Base-by-base conservation (phyloP, 2,888 invertebrate genomes). In the Lasioglossum lativentre region DNA sequence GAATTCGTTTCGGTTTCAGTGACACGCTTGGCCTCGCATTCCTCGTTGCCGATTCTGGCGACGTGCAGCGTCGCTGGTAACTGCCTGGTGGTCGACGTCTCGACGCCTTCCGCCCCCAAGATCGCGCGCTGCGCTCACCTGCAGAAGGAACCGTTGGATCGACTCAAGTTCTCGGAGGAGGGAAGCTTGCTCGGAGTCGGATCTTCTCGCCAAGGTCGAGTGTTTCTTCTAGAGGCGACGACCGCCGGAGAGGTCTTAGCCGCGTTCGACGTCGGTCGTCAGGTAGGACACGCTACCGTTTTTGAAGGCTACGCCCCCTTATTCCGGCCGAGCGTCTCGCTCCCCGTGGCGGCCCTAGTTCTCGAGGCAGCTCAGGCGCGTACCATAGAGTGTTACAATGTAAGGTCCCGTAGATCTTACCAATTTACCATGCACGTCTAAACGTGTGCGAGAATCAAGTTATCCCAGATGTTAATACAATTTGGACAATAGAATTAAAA, bases 141-240 rank as follows among this genome's bases (percentile, higher is more conserved):
- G 56, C 89, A 90, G 23, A 82, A 77, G 72, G 79, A 91, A 23
- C 47, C 90, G 0, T 83, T 94, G 63, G 85, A 93, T 27, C 89
- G 40, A 45, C 84, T 93, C 1, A 93, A 92, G 80, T 94, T 93
- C 79, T 94, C 94, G 0, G 80, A 75, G 52, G 80, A 71, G 5
- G 93, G 91, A 19, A 34, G 70, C 8, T 12, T 88, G 14, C 74
- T 94, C 0, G 93, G 90, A 5, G 82, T 91, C 19, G 82, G 80
- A 0, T 88, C 89, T 30, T 78, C 72, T 8, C 30, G n/a, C 38
- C 59, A 59, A n/a, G 91, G 86, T 2, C 76, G 81, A 14, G 77
- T 94, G 80, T 94, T 94, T 68, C 23, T 94, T 1, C 75, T 93
- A 2, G 4, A 23, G 12, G 10, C 47, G 10, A 16, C 5, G 10